A percentile compares a stretch with the other conserved stretches of the same genome.
phyloP scores from a whole-genome alignment of 2,113 vertebrate genomes.

The Glaucidium brasilianum region DNA sequence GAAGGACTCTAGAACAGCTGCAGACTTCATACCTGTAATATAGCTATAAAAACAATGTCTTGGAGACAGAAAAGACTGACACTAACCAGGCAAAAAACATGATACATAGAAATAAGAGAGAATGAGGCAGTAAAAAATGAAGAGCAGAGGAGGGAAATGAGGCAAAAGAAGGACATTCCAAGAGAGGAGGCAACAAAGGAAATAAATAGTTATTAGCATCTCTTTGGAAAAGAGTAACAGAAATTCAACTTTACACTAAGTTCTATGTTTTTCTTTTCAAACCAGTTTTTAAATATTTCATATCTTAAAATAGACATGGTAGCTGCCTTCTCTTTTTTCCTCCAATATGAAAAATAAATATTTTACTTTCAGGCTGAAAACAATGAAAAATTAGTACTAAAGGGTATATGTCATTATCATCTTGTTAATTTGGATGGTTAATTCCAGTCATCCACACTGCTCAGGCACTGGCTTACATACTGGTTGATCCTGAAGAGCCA shows the following conservation, averaged over 20 bases:
- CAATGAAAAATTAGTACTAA: neutral
- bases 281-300: neutral
- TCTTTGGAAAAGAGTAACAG: neutral
- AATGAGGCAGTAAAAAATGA: neutral
- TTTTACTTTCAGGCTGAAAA: neutral
- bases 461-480: neutral
- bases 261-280: neutral
- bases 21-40: neutral
- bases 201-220: neutral
- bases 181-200: neutral
- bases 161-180: neutral
- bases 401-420: neutral
- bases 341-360: neutral
- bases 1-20: neutral
- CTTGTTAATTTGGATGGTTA: neutral
- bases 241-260: neutral
- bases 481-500: neutral
- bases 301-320: neutral
- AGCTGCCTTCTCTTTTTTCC: neutral
- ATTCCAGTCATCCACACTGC: neutral
- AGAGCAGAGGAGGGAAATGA: neutral
- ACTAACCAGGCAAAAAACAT: neutral
- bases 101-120: neutral
- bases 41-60: neutral
- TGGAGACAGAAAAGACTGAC: neutral